Percentiles rank a stretch among this genome's conserved stretches.
Conservation (phyloP, 2,888 invertebrate genomes). For the Lydus trimaculatus region DNA sequence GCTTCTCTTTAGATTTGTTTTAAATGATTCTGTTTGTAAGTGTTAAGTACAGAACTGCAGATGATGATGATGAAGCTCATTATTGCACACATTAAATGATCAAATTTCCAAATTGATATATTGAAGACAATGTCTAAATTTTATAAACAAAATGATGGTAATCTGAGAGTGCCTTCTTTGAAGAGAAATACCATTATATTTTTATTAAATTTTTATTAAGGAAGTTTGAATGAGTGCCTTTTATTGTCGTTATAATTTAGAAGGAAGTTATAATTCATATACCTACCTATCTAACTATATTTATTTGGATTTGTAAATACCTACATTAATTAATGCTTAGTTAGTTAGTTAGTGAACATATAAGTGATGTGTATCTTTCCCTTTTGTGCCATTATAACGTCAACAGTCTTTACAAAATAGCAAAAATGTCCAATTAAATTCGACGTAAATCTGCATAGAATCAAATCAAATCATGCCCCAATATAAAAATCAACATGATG, state of each 20-base stretch:
- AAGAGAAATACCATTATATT: not conserved
- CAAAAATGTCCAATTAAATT: slow-evolving; percentile 23
- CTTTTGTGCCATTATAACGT: slow-evolving; percentile 20
- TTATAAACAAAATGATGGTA: not conserved
- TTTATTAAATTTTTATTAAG: slow-evolving; percentile 10
- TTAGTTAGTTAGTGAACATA: not conserved
- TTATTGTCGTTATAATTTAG: not conserved
- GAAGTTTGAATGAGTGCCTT: slow-evolving; percentile 25
- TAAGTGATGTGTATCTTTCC: slow-evolving; percentile 2
- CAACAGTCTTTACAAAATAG: slow-evolving; percentile 12
- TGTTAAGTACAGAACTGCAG: not conserved
- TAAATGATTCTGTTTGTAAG: not conserved
- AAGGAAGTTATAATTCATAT: not conserved
- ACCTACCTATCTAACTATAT: not conserved
- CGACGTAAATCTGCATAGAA: slow-evolving; percentile 21
- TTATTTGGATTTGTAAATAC: not conserved
- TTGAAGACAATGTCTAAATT: not conserved
- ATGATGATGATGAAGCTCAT: too few relatives aligned
- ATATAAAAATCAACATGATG: too few relatives aligned
- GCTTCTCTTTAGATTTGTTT: not conserved
- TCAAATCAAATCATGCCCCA: slow-evolving; percentile 1
- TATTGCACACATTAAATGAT: not conserved
- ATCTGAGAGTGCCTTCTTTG: not conserved
- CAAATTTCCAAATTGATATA: not conserved
- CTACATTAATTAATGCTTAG: not conserved